phyloP scores from a whole-genome alignment of 2,113 vertebrate genomes.

The Symphodus melops region DNA sequence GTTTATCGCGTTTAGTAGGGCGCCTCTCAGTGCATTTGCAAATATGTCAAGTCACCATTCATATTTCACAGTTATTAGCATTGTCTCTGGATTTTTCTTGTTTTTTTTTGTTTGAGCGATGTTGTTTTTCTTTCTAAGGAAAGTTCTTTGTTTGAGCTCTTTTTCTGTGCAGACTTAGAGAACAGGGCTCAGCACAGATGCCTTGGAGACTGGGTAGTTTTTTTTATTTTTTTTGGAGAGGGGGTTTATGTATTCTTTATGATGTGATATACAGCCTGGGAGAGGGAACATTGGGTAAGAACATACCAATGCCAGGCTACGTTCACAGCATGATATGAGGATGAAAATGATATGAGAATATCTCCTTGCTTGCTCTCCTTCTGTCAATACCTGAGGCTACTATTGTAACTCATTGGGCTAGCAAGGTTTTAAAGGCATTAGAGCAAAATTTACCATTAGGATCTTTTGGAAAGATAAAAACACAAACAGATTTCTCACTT shows the following conservation, averaged over 20 bases:
- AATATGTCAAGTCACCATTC: slow-evolving; percentile 82
- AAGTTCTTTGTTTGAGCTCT: slow-evolving; percentile 76
- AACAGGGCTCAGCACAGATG: slow-evolving; percentile 74
- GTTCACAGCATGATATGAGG: slow-evolving; percentile 75
- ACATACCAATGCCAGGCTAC: slow-evolving; percentile 79
- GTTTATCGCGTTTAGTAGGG: slow-evolving; percentile 82
- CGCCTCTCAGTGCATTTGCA: slow-evolving; percentile 83
- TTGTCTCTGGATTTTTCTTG: slow-evolving; percentile 60
- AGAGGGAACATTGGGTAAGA: slow-evolving; percentile 79
- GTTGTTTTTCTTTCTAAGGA: slow-evolving; percentile 74
- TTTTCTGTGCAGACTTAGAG: slow-evolving; percentile 75
- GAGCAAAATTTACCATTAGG: slow-evolving; percentile 26
- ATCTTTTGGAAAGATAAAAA: slow-evolving; percentile 21
- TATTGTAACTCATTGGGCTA: slow-evolving; percentile 44
- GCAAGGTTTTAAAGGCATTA: slow-evolving; percentile 36
- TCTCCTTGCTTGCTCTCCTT: slow-evolving; percentile 65
- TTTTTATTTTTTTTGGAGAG: slow-evolving; percentile 64
- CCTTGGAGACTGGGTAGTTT: slow-evolving; percentile 74
- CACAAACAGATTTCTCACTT: not conserved
- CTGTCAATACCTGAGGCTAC: slow-evolving; percentile 74
- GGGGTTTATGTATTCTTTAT: slow-evolving; percentile 83
- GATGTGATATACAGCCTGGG: slow-evolving; percentile 81
- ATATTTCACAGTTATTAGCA: slow-evolving; percentile 79
- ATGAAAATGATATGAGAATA: slow-evolving; percentile 76
- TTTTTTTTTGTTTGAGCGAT: slow-evolving; percentile 42